Evolutionary conservation across 2,113 vertebrate genomes (phyloP), one percentile per base, ranked within the genome.

Genomic region (Paramormyrops kingsleyae): DNA sequence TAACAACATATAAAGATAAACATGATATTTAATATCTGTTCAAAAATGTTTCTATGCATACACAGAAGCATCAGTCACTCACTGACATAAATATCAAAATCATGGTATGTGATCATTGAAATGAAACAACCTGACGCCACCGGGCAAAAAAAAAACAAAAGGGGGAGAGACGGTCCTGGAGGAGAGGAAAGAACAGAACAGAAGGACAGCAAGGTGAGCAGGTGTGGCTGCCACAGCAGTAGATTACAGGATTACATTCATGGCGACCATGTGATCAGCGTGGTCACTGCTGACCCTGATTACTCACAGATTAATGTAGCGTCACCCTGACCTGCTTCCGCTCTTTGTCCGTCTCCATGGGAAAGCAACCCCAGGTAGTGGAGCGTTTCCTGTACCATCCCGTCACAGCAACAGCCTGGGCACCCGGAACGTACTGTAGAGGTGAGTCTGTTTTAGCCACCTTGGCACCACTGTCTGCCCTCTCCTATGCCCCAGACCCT

Each of bases 161-260:
- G 24, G 1, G 24, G 21, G 47, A 31, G 24, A 21, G 83, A 12
- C 3, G 44, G 70, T 39, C n/a, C 39, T 7, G 80, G 15, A 13
- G 53, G 50, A 56, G 87, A 24, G 50, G 13, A 56, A 19, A 53
- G 27, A 83, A 56, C 35, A 47, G 83, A 74, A 49, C 10, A 74
- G 56, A 86, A 42, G 88, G 39, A n/a, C 49, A 42, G 49, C 0
- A n/a, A 90, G 92, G 92, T 91, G 47, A 92, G 89, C 94, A 93
- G 93, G 93, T 94, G 93, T 42, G 84, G 87, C 89, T 91, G 92
- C 91, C 92, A 92, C 91, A 53, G 90, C 89, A 83, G 89, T 89
- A 93, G 95, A 95, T 96, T 96, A 96, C 93, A 92, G 92, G 95
- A 96, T 96, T 96, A 96, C 46, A 49, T 89, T 62, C 89, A 80